Base-by-base conservation (phyloP, 2,797 vertebrate genomes). In the Cetoscarus ocellatus region DNA sequence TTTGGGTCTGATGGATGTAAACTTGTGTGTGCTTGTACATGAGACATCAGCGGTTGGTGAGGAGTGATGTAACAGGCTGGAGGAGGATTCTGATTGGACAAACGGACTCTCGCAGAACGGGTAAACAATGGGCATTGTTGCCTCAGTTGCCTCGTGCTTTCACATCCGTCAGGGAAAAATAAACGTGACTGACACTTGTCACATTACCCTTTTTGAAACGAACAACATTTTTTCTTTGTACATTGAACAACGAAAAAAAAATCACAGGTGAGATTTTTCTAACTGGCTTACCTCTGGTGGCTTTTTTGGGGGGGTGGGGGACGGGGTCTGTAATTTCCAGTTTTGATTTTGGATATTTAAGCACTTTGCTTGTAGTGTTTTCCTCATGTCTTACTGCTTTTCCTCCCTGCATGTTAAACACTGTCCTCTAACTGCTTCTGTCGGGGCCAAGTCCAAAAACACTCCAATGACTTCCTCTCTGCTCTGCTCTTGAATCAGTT, bases 161-260 rank as follows among this genome's bases (percentile, higher is more conserved):
- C 87, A 88, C 86, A 85, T 92, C 75, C 60, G 77, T 93, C 93
- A 93, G 93, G 93, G 92, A 93, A 90, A 90, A 90, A 85, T 54
- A 74, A 73, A 84, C 35, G 85, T 84, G 85, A 86, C 85, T 78
- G 67, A 79, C 75, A 82, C 79, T 85, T 80, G 90, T 89, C 91
- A 88, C 83, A 44, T 73, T 62, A 76, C 82, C 67, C 67, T 87
- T 93, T 86, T 91, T 83, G 27, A 64, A 82, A 75, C 60, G 70
- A 71, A 68, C 55, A 68, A 53, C 52, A 60, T 63, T 69, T 83
- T 87, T 82, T 82, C 82, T 89, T 90, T 93, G 86, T 91, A 92
- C 75, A 91, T 90, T 67, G 11, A 42, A 42, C 8, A 40, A 40
- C 8, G 7, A 42, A 12, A 44, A 44, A 49, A 18, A 50, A 50